Evolutionary conservation across 2,797 vertebrate species (phyloP).

Genomic region (Poliocrania exsul): DNA sequence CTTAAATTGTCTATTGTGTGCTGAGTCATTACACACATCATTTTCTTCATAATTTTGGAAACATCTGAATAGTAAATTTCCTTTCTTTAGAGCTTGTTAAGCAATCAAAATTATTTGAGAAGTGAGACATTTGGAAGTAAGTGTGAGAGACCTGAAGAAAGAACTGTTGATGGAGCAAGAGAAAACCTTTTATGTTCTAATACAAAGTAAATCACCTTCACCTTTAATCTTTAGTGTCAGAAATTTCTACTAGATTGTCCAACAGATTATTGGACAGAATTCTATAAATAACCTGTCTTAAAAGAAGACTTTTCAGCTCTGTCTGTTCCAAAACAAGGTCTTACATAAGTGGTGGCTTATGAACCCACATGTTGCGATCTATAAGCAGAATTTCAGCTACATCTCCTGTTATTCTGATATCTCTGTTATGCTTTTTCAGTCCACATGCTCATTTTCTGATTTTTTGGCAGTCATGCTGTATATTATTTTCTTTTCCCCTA

Average conservation of each 20-base stretch:
- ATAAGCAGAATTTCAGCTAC: background rate
- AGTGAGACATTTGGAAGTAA: background rate
- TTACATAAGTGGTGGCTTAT: background rate
- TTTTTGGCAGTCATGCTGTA: background rate
- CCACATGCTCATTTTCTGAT: background rate
- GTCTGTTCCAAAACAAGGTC: background rate
- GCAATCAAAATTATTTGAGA: background rate
- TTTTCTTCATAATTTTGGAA: background rate
- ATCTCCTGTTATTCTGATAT: background rate
- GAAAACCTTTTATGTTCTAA: background rate
- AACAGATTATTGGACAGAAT: background rate
- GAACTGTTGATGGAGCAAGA: background rate
- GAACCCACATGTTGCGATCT: background rate
- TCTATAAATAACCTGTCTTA: background rate
- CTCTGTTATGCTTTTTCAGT: background rate
- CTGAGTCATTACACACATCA: background rate
- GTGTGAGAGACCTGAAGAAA: background rate
- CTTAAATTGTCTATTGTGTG: background rate
- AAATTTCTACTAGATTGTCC: background rate
- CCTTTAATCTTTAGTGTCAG: background rate
- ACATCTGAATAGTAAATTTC: background rate
- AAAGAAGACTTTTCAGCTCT: background rate
- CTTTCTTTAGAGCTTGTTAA: background rate
- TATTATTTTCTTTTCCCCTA: background rate
- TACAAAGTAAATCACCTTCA: background rate